Percentiles rank a stretch among this genome's conserved stretches.
Conservation (phyloP, 2,113 vertebrate genomes). For the Semicossyphus pulcher region DNA sequence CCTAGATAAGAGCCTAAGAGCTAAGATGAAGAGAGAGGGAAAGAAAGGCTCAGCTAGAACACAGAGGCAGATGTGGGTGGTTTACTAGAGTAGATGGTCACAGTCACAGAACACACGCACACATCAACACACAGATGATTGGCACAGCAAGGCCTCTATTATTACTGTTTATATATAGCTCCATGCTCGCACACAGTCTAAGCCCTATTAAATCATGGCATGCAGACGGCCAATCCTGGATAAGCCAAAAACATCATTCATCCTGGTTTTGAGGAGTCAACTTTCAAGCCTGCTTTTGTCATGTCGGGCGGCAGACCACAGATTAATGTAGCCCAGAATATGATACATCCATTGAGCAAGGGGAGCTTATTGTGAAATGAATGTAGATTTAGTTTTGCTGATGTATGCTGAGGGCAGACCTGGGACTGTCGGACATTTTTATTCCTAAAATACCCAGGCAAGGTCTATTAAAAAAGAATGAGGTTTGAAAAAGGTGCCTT, state of each 20-base stretch:
- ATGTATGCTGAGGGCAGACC: background rate
- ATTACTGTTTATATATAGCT: conserved; percentile 64
- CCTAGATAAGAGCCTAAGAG: conserved; percentile 36
- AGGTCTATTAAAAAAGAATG: background rate
- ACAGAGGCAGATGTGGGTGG: conserved; percentile 21
- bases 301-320: conserved; percentile 12
- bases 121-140: conserved; percentile 29
- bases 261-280: conserved; percentile 54
- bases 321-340: conserved; percentile 9
- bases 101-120: background rate
- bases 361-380: background rate
- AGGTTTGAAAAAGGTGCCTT: conserved; percentile 10
- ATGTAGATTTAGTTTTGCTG: background rate
- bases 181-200: conserved; percentile 27
- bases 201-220: conserved; percentile 59
- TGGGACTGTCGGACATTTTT: background rate
- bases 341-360: conserved; percentile 16
- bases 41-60: conserved; percentile 37
- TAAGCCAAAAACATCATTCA: conserved; percentile 64
- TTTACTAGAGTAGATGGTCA: conserved; percentile 9
- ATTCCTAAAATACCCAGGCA: too few species aligned
- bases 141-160: conserved; percentile 25
- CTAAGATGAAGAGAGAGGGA: conserved; percentile 31
- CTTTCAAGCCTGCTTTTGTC: conserved; percentile 42
- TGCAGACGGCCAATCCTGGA: conserved; percentile 53